Base-by-base conservation (phyloP, 2,797 vertebrate genomes). In the Cyprinella venusta region DNA sequence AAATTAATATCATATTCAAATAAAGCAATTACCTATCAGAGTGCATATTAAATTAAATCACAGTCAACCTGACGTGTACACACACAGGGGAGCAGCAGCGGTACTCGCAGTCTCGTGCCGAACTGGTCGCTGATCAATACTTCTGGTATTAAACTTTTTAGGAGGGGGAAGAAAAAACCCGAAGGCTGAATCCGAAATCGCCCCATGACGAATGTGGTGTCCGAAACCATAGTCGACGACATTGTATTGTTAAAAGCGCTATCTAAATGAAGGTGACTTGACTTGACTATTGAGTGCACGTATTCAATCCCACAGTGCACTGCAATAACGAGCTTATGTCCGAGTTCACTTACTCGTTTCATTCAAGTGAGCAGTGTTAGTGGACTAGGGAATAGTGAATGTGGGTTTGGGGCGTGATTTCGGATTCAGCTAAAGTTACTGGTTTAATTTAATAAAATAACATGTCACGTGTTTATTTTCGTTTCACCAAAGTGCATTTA, bases 401-500 rank as follows among this genome's bases (percentile, higher is more conserved):
- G 42, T 13, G 12, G 42, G 42, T 45, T 45, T 45, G 13, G 42
- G 9, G 42, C 5, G 12, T 13, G 42, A 45, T 45, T 45, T 45
- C 42, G 12, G 12, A 45, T 45, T 45, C 42, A 45, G 42, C 78
- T 72, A 76, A 80, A 92, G 85, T 89, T 90, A 85, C 87, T 87
- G 88, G 93, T 93, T 86, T 94, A 92, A 93, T 90, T 94, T 93
- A 94, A 93, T 86, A 91, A 89, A 89, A 87, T 77, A 90, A 85
- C 86, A 92, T 88, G 88, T 88, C 88, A 89, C 88, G 81, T 91
- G 89, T 81, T 81, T 40, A 42, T 92, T 90, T 90, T 90, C 92
- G 85, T 91, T 82, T 91, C 92, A 94, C 93, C 94, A 95, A 96
- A 96, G 95, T 96, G 95, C 95, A 96, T 95, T 94, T 94, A 88